A percentile compares a stretch with the other conserved stretches of the same genome.
These are phyloP conservation scores for Anastrepha ludens DNA, from an alignment of 1,140 invertebrate genomes.

Conservation along the genomic window DNA sequence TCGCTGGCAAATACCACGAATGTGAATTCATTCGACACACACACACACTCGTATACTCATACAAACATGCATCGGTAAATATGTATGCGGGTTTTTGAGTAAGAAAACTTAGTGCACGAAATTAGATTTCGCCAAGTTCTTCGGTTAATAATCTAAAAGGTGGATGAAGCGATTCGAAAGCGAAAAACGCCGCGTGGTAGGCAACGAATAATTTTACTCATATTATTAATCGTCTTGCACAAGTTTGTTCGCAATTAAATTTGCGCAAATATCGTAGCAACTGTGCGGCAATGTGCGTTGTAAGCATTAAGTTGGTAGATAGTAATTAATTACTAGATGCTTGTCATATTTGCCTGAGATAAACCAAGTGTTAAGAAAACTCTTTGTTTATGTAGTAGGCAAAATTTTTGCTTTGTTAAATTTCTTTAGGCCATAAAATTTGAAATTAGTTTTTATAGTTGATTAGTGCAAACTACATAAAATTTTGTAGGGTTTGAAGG, in stretches of 20 bases:
- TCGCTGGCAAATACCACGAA: background rate
- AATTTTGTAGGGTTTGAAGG: background rate
- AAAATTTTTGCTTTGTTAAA: background rate
- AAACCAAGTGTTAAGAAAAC: background rate
- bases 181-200: background rate
- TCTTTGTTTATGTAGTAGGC: background rate
- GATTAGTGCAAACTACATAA: background rate
- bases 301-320: conserved; percentile 21
- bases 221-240: conserved; percentile 11
- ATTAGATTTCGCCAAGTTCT: conserved; percentile 4
- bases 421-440: background rate
- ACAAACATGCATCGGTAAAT: background rate
- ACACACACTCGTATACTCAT: background rate
- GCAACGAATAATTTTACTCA: conserved; percentile 8
- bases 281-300: background rate
- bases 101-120: conserved; percentile 7
- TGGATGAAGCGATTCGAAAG: background rate
- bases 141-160: conserved; percentile 30
- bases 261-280: conserved; percentile 11
- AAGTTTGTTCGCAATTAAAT: conserved; percentile 30
- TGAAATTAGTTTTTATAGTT: background rate
- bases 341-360: background rate
- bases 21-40: background rate
- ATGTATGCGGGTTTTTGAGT: background rate
- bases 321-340: conserved; percentile 45